These are phyloP conservation scores for Aix galericulata DNA, from an alignment of 2,113 vertebrate genomes.

Conservation along the genomic window DNA sequence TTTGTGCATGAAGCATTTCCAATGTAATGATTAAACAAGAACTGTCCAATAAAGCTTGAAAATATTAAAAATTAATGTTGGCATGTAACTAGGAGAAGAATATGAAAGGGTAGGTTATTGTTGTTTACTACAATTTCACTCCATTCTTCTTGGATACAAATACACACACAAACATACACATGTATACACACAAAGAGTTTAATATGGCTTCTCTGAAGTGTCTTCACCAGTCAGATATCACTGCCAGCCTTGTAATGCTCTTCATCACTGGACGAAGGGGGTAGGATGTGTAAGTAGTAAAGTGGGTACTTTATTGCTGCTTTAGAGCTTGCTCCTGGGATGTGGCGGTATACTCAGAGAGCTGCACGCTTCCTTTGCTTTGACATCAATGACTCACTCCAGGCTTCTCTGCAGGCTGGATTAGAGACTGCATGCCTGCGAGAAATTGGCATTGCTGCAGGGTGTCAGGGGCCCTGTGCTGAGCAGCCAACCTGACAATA, in stretches of 20 bases:
- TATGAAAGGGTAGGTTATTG: background rate
- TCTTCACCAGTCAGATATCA: background rate
- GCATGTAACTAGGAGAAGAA: background rate
- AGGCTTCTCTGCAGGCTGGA: background rate
- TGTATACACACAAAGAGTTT: background rate
- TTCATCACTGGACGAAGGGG: background rate
- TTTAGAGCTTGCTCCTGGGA: background rate
- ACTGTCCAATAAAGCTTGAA: background rate
- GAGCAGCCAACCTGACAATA: background rate
- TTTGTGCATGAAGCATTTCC: background rate
- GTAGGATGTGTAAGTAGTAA: background rate
- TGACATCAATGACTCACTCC: background rate
- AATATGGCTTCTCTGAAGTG: background rate
- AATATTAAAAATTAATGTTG: background rate
- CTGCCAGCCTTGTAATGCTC: background rate
- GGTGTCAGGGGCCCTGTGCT: background rate
- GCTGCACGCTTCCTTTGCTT: background rate
- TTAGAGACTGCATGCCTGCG: background rate
- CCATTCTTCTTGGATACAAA: background rate
- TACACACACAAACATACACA: background rate
- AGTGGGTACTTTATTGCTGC: background rate
- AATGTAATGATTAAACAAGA: background rate
- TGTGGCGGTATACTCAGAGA: background rate
- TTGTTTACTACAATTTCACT: background rate
- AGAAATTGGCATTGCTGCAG: background rate